Conservation (phyloP, 2,888 invertebrate species). For the Crossocerus cetratus region DNA sequence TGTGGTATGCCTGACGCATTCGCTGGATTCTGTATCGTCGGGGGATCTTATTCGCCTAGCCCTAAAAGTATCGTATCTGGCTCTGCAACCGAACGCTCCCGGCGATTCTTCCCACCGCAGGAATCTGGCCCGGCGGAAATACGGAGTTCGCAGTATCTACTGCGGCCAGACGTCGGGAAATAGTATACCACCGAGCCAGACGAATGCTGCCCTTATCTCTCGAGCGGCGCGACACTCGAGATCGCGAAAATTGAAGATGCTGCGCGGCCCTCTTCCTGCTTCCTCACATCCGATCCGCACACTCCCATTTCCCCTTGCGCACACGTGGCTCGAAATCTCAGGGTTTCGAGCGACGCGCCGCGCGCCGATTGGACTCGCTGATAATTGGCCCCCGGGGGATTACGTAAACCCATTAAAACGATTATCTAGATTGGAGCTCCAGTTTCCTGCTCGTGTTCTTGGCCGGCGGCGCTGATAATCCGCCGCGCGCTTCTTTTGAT, state of each 20-base stretch:
- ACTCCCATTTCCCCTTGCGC: too few relatives aligned
- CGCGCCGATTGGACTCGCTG: too few relatives aligned
- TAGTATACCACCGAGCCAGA: slow-evolving; percentile 53
- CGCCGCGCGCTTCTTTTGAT: too few relatives aligned
- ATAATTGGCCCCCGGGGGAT: too few relatives aligned
- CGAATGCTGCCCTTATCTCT: slow-evolving; percentile 21
- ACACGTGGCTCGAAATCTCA: too few relatives aligned
- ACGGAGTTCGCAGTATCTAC: slow-evolving; percentile 38
- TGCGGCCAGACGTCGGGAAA: slow-evolving; percentile 46
- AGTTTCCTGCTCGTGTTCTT: background rate
- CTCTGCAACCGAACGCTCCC: slow-evolving; percentile 14
- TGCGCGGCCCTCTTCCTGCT: slow-evolving; percentile 41
- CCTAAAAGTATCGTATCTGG: slow-evolving; percentile 31
- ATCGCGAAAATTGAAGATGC: slow-evolving; percentile 48
- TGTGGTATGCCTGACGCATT: background rate
- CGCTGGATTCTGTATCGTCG: slow-evolving; percentile 3
- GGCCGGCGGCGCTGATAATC: too few relatives aligned
- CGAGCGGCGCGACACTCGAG: slow-evolving; percentile 19
- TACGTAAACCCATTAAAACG: too few relatives aligned
- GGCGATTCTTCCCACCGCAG: slow-evolving; percentile 50
- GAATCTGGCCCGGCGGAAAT: slow-evolving; percentile 61
- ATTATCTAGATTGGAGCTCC: background rate
- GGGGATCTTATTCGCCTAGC: slow-evolving; percentile 13
- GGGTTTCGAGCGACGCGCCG: too few relatives aligned
- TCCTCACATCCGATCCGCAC: slow-evolving; percentile 37